Evolutionary conservation across 2,888 invertebrate species (phyloP), one percentile per base, ranked within the genome.

Genomic region (Carterocephalus palaemon): DNA sequence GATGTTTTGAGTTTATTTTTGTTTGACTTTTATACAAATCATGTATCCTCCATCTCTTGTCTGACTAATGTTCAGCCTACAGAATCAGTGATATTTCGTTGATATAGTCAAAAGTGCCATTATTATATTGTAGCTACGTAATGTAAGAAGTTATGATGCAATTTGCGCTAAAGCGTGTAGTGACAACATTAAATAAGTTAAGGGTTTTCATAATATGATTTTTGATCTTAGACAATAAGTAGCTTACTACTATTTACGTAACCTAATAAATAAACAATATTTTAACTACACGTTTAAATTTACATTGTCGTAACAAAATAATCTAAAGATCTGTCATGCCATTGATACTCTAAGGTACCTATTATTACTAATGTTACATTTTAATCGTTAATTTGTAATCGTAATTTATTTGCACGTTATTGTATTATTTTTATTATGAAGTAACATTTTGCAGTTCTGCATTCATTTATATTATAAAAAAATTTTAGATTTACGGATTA

Each of bases 291-390:
- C 31, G 43, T 13, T 20, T 29, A 28, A 40, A 17, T 20, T 26
- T 26, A 23, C 32, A 41, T 17, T 6, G 7, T 33, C 4, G 7
- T 33, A 28, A 20, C 39, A 39, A 51, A 42, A 33, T 32, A 45
- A 41, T 59, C 53, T 48, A 63, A 61, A 64, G 67, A 75, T 75
- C 70, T 77, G 71, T 73, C 67, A 72, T 70, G 65, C 75, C 74
- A 77, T 76, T 80, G 78, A 79, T 80, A 79, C 66, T 70, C 54
- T 77, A 75, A 75, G 74, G n/a, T n/a, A n/a, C n/a, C n/a, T n/a
- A n/a, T n/a, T n/a, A n/a, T n/a, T 63, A 33, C 36, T 42, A 37
- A 46, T 16, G 24, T 47, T 42, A 63, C 55, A 57, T 51, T 53
- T n/a, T 67, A 65, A 63, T 54, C 49, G 40, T 60, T 57, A 48